A percentile compares a stretch with the other conserved stretches of the same genome.
Conservation (phyloP, 2,888 invertebrate species). For the Epirrhoe tristata region DNA sequence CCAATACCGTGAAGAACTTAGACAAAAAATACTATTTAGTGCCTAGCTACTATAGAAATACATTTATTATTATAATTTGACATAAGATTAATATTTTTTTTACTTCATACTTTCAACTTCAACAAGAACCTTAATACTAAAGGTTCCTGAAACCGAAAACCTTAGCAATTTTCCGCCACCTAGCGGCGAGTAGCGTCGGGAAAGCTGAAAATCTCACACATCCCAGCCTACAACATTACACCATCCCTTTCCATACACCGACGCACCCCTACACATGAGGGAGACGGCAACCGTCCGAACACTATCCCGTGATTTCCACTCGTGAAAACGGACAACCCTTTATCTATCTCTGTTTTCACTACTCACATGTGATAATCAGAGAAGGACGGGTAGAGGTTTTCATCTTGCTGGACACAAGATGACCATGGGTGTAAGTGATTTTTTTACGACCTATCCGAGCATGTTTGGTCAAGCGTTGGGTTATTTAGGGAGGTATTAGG, state of each 20-base stretch:
- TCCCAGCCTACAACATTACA: constrained; percentile 57
- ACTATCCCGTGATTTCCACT: constrained; percentile 71
- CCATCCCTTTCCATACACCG: constrained; percentile 77
- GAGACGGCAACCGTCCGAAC: constrained; percentile 76
- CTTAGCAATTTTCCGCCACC: constrained; percentile 65
- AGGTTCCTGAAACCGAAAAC: constrained; percentile 38
- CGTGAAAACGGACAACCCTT: constrained; percentile 79
- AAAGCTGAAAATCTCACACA: constrained; percentile 60
- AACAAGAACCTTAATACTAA: constrained; percentile 28
- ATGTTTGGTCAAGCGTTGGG: constrained; percentile 66
- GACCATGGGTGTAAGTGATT: constrained; percentile 61
- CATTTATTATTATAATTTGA: background rate
- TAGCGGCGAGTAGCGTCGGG: constrained; percentile 77
- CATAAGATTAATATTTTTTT: background rate
- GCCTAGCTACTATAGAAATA: too few species aligned
- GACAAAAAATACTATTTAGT: too few species aligned
- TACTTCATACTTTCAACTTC: background rate
- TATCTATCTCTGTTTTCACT: constrained; percentile 77
- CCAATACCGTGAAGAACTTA: too few species aligned
- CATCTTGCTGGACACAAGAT: constrained; percentile 68
- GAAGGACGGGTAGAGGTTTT: constrained; percentile 63
- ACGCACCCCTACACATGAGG: constrained; percentile 78
- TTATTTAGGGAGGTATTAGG: constrained; percentile 43
- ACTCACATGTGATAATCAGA: constrained; percentile 62
- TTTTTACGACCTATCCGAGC: constrained; percentile 70